Conservation (phyloP, 2,797 vertebrate species). For the Phoebastria nigripes region DNA sequence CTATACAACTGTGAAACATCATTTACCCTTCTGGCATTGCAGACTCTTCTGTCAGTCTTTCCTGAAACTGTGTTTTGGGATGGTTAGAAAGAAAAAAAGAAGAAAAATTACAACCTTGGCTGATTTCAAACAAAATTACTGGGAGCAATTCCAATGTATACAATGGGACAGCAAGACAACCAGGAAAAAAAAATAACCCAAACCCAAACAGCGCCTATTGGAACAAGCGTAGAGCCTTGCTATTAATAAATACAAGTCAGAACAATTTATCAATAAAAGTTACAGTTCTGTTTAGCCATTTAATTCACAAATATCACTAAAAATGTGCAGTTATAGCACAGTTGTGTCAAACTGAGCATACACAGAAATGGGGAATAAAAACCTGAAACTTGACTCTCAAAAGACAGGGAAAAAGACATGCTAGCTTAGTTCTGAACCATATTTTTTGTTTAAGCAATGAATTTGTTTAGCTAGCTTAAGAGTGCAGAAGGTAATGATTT, state of each 20-base stretch:
- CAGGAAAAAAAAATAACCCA: not conserved
- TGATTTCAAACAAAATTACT: conserved; percentile 10
- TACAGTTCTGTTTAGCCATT: conserved; percentile 10
- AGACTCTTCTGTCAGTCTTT: conserved; percentile 63
- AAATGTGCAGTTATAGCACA: conserved; percentile 54
- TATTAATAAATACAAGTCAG: conserved; percentile 50
- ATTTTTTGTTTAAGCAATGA: not conserved
- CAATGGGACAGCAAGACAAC: conserved; percentile 7
- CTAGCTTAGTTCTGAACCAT: not conserved
- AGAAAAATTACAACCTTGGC: conserved; percentile 44
- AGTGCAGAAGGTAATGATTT: conserved; percentile 39
- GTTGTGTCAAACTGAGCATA: conserved; percentile 20
- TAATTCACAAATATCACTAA: conserved; percentile 57
- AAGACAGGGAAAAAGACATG: not conserved
- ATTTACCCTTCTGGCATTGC: conserved; percentile 72
- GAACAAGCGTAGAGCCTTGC: conserved; percentile 15
- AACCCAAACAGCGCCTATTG: not conserved
- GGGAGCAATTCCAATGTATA: not conserved
- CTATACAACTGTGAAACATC: conserved; percentile 77
- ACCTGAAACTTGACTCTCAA: conserved; percentile 17
- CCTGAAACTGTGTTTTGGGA: conserved; percentile 48
- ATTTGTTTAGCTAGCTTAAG: not conserved
- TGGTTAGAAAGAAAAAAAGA: not conserved
- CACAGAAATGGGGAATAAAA: conserved; percentile 40
- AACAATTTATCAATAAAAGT: conserved; percentile 20